Percentiles rank a stretch among this genome's conserved stretches.
Conservation (phyloP, 64 coral and sea anemone genomes). For the Montipora foliosa region DNA sequence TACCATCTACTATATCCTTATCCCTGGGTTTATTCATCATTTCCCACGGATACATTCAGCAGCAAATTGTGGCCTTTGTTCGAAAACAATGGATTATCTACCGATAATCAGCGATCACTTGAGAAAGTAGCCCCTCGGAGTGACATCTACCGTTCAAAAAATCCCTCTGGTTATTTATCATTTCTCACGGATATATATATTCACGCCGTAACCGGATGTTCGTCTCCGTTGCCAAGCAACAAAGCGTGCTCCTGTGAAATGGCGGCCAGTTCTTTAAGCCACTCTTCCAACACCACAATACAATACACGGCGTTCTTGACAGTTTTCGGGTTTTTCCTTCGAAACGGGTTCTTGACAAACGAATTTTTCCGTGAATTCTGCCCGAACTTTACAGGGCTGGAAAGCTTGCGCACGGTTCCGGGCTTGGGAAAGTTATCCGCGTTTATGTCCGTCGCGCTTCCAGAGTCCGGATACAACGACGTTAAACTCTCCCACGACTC, state of each 20-base stretch:
- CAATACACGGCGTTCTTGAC: constrained; percentile 97
- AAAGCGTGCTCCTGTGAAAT: constrained; percentile 97
- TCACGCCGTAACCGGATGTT: neutral
- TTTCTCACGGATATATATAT: neutral
- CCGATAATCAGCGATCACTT: neutral
- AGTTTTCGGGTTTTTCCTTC: constrained; percentile 79
- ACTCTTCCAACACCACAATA: constrained; percentile 91
- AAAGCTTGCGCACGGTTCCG: constrained; percentile 15
- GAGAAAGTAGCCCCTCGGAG: too few relatives aligned
- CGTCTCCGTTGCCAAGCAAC: constrained; percentile 50
- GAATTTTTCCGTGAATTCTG: constrained; percentile 34
- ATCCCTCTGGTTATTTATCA: neutral
- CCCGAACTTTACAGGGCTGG: neutral
- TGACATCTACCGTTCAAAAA: neutral
- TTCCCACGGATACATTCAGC: too few relatives aligned
- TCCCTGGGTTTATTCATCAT: too few relatives aligned
- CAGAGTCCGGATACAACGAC: constrained; percentile 70
- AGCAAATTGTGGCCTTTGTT: too few relatives aligned
- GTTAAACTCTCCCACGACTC: constrained; percentile 80
- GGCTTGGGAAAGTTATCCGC: constrained; percentile 5
- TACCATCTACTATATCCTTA: too few relatives aligned
- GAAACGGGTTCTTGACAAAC: constrained; percentile 73
- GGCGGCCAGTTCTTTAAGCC: constrained; percentile 96
- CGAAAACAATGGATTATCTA: too few relatives aligned
- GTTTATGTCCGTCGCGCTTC: constrained; percentile 72